Evolutionary conservation across 2,797 vertebrate species (phyloP).

Genomic region (Taenioides sp.): DNA sequence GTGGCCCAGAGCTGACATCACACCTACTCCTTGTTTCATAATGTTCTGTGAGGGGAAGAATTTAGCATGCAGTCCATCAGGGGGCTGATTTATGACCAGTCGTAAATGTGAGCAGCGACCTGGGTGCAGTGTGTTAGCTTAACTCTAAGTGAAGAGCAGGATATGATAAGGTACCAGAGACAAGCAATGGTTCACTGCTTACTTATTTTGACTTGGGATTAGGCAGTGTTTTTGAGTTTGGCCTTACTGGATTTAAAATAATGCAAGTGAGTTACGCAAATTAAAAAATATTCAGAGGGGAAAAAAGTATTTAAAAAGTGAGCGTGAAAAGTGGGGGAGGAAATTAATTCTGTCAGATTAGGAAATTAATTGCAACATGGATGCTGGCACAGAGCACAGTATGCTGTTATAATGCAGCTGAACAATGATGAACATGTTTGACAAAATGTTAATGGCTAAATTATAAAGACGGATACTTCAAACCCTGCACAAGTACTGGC

Average conservation of each 20-base stretch:
- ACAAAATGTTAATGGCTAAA: neutral
- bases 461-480: neutral
- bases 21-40: slow-evolving; percentile 52
- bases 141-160: slow-evolving; percentile 21
- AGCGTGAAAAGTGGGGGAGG: neutral
- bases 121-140: slow-evolving; percentile 20
- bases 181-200: slow-evolving; percentile 13
- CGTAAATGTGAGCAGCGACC: slow-evolving; percentile 24
- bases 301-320: neutral
- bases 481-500: neutral
- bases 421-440: neutral
- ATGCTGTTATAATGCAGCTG: neutral
- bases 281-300: neutral
- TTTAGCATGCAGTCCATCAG: slow-evolving; percentile 39
- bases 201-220: slow-evolving; percentile 16
- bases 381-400: too few species aligned
- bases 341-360: neutral
- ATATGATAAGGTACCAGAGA: slow-evolving; percentile 27
- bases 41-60: slow-evolving; percentile 28
- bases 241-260: neutral
- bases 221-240: neutral
- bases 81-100: slow-evolving; percentile 49
- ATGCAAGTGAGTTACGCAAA: neutral
- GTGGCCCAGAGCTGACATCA: slow-evolving; percentile 56
- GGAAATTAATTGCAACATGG: too few species aligned